Conservation (phyloP, 2,888 invertebrate genomes). For the Platypus cylindrus region DNA sequence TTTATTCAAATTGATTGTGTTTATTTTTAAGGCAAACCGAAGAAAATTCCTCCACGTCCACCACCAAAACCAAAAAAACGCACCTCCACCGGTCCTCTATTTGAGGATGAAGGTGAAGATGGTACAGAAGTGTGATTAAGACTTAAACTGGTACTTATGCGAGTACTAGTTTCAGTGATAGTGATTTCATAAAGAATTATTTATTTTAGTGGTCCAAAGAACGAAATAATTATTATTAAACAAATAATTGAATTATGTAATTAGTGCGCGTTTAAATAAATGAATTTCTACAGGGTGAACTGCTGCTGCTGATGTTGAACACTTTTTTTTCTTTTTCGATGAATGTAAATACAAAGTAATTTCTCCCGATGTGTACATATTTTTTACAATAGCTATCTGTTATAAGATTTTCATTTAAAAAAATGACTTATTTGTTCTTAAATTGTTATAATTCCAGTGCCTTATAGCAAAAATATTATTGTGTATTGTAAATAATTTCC, state of each 20-base stretch:
- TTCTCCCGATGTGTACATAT: too few relatives aligned
- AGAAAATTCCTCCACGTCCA: slow-evolving; percentile 70
- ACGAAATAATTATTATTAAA: too few relatives aligned
- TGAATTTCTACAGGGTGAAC: slow-evolving; percentile 6
- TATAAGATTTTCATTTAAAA: too few relatives aligned
- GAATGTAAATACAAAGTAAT: not conserved
- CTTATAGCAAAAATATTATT: too few relatives aligned
- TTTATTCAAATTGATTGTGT: slow-evolving; percentile 1
- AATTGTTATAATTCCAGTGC: too few relatives aligned
- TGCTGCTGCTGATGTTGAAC: slow-evolving; percentile 1
- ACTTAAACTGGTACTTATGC: slow-evolving; percentile 31
- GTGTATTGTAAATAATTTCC: too few relatives aligned
- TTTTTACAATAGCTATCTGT: too few relatives aligned
- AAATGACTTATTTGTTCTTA: too few relatives aligned
- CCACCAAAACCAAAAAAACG: slow-evolving; percentile 77
- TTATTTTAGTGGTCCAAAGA: too few relatives aligned
- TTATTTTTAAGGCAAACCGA: slow-evolving; percentile 17
- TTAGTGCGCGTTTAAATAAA: slow-evolving; percentile 20
- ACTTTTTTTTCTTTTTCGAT: slow-evolving; percentile 1
- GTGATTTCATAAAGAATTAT: too few relatives aligned
- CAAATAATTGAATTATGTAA: too few relatives aligned
- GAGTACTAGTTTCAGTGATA: slow-evolving; percentile 28
- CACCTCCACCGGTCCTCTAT: slow-evolving; percentile 58
- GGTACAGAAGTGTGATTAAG: slow-evolving; percentile 72
- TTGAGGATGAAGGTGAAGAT: slow-evolving; percentile 80